phyloP scores from a whole-genome alignment of 2,113 vertebrate genomes.

The Cynopterus brachyotis region DNA sequence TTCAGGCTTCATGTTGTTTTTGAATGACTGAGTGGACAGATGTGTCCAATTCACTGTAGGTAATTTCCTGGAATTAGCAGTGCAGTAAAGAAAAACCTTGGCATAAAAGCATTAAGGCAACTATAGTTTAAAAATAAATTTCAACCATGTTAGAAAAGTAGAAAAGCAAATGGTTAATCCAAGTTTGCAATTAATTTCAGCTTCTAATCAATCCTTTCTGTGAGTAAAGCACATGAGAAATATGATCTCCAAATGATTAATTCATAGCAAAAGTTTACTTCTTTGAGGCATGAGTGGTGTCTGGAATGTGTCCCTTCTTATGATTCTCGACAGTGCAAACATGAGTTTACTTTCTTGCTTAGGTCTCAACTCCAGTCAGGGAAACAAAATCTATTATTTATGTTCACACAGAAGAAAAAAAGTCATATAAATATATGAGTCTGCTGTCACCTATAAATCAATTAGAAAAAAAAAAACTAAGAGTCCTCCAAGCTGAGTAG shows the following conservation, averaged over 20 bases:
- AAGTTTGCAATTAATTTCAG: constrained; percentile 59
- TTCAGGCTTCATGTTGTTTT: neutral
- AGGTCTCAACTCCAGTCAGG: neutral
- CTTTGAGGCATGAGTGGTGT: constrained; percentile 26
- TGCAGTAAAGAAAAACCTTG: constrained; percentile 38
- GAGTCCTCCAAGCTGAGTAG: neutral
- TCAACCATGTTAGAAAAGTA: constrained; percentile 8
- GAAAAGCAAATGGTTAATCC: constrained; percentile 56
- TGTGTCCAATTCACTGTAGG: neutral
- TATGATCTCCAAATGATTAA: constrained; percentile 34
- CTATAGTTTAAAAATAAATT: constrained; percentile 39
- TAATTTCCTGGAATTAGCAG: constrained; percentile 51
- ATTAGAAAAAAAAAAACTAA: neutral
- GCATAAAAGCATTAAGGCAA: neutral
- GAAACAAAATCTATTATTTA: constrained; percentile 5
- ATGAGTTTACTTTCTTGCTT: neutral
- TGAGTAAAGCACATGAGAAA: constrained; percentile 54
- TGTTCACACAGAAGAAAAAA: constrained; percentile 22
- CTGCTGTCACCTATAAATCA: constrained; percentile 1
- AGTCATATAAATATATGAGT: neutral
- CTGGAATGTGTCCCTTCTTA: constrained; percentile 43
- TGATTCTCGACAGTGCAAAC: neutral
- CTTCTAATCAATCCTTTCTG: constrained; percentile 57
- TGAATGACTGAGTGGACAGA: neutral
- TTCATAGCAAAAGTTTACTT: constrained; percentile 54